Evolutionary conservation across 1,140 invertebrate genomes (phyloP).

Genomic region (Drosophila seguyi): DNA sequence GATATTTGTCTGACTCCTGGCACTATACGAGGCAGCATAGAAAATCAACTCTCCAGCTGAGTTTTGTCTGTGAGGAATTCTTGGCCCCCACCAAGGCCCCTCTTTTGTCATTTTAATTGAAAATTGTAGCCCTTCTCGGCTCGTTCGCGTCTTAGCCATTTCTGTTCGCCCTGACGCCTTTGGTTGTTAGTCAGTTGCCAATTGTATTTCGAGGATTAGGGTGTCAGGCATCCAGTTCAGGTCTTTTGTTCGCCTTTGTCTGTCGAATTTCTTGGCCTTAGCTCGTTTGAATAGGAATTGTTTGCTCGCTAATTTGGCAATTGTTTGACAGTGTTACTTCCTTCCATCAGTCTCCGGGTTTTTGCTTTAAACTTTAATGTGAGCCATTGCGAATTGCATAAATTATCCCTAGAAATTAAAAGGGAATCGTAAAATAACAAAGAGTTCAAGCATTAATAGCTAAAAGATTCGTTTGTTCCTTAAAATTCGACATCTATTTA

Average conservation of each 20-base stretch:
- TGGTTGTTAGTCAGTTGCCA: slow-evolving; percentile 36
- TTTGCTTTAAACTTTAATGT: slow-evolving; percentile 4
- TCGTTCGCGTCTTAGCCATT: neutral
- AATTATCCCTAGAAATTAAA: slow-evolving; percentile 36
- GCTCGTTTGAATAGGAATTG: slow-evolving; percentile 38
- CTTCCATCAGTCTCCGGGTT: slow-evolving; percentile 10
- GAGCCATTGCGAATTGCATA: slow-evolving; percentile 20
- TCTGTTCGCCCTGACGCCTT: slow-evolving; percentile 13
- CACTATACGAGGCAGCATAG: slow-evolving; percentile 23
- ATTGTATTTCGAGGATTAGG: slow-evolving; percentile 35
- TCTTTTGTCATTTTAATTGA: slow-evolving; percentile 78
- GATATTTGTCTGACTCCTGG: slow-evolving; percentile 47
- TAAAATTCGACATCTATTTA: neutral
- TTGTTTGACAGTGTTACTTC: slow-evolving; percentile 29
- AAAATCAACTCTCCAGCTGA: slow-evolving; percentile 51
- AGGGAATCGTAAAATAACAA: slow-evolving; percentile 4
- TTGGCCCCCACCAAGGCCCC: neutral
- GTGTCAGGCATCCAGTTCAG: slow-evolving; percentile 28
- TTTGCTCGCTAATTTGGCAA: slow-evolving; percentile 39
- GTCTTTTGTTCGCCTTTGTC: slow-evolving; percentile 49
- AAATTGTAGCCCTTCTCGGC: slow-evolving; percentile 44
- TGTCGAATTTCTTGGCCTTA: slow-evolving; percentile 15
- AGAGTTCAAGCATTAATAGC: neutral
- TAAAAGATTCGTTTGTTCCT: neutral
- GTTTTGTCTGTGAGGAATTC: slow-evolving; percentile 9